Base-by-base conservation (phyloP, 1,140 invertebrate genomes). In the Drosophila hydei region DNA sequence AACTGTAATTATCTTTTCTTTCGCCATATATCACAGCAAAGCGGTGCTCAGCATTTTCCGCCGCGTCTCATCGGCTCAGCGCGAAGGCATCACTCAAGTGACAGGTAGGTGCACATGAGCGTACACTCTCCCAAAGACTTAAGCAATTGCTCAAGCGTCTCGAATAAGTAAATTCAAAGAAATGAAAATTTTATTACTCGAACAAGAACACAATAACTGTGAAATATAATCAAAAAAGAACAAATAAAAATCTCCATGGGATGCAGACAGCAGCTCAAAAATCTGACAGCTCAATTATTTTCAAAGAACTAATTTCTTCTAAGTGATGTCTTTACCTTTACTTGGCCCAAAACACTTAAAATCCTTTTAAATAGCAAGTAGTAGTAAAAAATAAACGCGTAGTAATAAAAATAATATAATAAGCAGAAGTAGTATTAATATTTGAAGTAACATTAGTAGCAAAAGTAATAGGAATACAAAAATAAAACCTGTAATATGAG, bases 71-170 rank as follows among this genome's bases (percentile, higher is more conserved):
- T 63, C 78, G 74, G 75, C 91, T 63, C 71, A 91, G 61, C 79
- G 88, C 12, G 84, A 91, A 51, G 92, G 91, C 51, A 88, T 74
- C 40, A 92, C 92, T 25, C 92, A 92, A 78, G 91, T 92, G 60
- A 93, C 92, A 90, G 92, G 92, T 93, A 85, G 90, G 85, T 47
- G 40, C 42, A 12, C 30, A 8, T 11, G 9, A 33, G 12, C 2
- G 9, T 33, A 33, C 30, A 55, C 23, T 7, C 36, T 1, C 8
- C 16, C 45, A 71, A 33, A 38, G 27, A 72, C 36, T 58, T 65
- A 71, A 33, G 14, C 56, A 30, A 52, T 52, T 64, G 18, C 52
- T 18, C 23, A 18, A 19, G 19, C 14, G 9, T 14, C 40, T 9
- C 23, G 18, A 12, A 21, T 25, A 33, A 27, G 21, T 33, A 50